phyloP scores from a whole-genome alignment of 35 echinoderm and acorn worm genomes.

The Ophioderma brevispina region DNA sequence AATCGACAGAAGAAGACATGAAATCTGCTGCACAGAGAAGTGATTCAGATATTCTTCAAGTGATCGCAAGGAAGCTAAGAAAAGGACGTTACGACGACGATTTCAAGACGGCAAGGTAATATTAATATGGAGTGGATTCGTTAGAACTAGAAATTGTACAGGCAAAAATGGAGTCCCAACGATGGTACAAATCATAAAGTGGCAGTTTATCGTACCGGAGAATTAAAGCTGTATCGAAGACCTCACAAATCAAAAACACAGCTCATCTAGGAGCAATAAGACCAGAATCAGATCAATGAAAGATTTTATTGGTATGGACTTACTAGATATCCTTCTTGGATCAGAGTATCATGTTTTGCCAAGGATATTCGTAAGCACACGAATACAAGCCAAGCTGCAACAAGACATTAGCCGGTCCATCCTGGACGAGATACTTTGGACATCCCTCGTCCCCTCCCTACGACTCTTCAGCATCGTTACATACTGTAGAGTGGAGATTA shows the following conservation, averaged over 20 bases:
- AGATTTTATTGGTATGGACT: conserved; percentile 17
- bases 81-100: not conserved
- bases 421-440: conserved; percentile 18
- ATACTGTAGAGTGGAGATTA: conserved; percentile 45
- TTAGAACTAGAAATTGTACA: not conserved
- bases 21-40: not conserved
- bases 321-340: not conserved
- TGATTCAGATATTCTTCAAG: not conserved
- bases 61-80: not conserved
- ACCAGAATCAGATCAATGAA: not conserved
- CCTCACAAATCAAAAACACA: not conserved
- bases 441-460: conserved; percentile 32
- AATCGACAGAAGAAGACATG: not conserved
- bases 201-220: not conserved
- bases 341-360: not conserved
- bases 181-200: not conserved
- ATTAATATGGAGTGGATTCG: not conserved
- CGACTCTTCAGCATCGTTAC: conserved; percentile 3
- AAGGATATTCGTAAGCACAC: not conserved
- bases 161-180: conserved; percentile 5
- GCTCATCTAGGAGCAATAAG: conserved; percentile 8
- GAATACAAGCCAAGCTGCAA: not conserved
- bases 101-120: not conserved
- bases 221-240: not conserved
- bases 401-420: conserved; percentile 16